Evolutionary conservation across 2,113 vertebrate species (phyloP).

Genomic region (Nyctibius bracteatus): DNA sequence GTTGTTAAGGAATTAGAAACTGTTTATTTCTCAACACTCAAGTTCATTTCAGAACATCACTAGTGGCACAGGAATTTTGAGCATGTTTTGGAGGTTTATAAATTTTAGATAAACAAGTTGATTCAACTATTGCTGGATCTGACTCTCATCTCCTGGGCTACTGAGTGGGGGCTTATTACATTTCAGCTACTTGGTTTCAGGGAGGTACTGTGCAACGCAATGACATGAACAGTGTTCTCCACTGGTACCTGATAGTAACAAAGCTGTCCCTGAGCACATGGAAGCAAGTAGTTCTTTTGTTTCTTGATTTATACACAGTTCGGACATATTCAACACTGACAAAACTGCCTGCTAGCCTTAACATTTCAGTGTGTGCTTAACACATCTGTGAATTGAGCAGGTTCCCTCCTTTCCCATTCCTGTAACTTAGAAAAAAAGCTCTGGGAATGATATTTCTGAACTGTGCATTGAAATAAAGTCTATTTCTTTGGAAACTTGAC

Average conservation of each 20-base stretch:
- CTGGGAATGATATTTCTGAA: not conserved
- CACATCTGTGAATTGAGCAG: not conserved
- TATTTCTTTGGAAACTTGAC: not conserved
- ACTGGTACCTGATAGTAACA: too few species aligned
- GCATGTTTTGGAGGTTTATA: rapidly evolving
- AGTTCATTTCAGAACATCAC: not conserved
- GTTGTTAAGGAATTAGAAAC: not conserved
- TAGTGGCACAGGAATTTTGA: not conserved
- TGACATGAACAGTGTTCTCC: not conserved
- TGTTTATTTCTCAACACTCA: not conserved
- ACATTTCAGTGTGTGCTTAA: not conserved
- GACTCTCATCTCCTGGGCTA: not conserved
- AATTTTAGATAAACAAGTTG: not conserved
- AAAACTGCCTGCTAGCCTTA: not conserved
- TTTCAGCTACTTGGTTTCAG: not conserved
- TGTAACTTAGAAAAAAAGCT: not conserved
- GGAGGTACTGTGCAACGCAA: not conserved
- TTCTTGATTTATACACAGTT: not conserved
- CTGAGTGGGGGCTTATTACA: not conserved
- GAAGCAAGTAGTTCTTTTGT: not conserved
- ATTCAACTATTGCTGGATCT: not conserved
- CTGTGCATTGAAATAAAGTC: not conserved
- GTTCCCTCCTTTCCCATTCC: not conserved
- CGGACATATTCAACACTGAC: not conserved
- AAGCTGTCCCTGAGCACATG: not conserved